Evolutionary conservation across 2,113 vertebrate species (phyloP).

Genomic region (Aegotheles bennettii): DNA sequence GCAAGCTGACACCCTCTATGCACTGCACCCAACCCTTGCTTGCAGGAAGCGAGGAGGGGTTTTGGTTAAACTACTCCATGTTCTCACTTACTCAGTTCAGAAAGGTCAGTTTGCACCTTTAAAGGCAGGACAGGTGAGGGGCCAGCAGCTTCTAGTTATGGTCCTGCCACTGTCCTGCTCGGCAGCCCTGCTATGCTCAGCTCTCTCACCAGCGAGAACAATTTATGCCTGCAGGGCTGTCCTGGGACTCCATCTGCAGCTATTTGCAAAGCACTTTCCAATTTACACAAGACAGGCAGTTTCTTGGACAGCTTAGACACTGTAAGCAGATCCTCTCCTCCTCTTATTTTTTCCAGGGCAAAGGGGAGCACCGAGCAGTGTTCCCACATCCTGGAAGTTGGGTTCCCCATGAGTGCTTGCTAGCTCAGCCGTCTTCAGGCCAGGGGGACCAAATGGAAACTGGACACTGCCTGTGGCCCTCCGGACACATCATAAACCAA

Average conservation of each 20-base stretch:
- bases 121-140: not conserved
- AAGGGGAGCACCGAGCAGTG: not conserved
- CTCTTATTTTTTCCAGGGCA: not conserved
- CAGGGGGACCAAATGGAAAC: fast-evolving
- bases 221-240: fast-evolving
- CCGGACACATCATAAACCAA: not conserved
- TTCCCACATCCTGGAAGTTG: not conserved
- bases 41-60: not conserved
- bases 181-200: not conserved
- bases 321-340: not conserved
- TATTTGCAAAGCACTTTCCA: not conserved
- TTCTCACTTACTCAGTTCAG: not conserved
- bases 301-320: not conserved
- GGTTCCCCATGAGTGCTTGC: not conserved
- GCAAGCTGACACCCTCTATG: not conserved
- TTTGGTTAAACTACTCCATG: not conserved
- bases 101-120: not conserved
- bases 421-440: not conserved
- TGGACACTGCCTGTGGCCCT: not conserved
- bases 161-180: not conserved
- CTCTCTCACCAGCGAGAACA: fast-evolving
- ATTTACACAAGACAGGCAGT: not conserved
- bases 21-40: not conserved
- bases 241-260: not conserved
- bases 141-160: not conserved